Evolutionary conservation across 2,113 vertebrate genomes (phyloP).

Genomic region (Clarias macrocephalus): DNA sequence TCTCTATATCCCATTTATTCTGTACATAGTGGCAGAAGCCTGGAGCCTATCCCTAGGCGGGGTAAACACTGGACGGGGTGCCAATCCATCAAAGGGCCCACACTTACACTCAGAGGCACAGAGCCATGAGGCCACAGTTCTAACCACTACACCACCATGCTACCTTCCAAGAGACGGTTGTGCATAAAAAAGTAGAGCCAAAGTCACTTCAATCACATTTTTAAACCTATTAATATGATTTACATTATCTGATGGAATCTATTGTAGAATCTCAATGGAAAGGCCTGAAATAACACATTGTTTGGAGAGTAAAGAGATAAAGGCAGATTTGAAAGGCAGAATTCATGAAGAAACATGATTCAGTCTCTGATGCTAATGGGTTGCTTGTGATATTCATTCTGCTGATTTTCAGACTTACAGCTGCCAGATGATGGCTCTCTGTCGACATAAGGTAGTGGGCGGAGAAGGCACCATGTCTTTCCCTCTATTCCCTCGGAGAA

Average conservation of each 20-base stretch:
- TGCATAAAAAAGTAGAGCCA: not conserved
- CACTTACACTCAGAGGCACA: too few species aligned
- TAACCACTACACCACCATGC: not conserved
- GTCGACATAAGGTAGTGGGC: conserved; percentile 29
- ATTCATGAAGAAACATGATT: not conserved
- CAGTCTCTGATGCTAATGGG: conserved; percentile 17
- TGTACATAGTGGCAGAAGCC: too few species aligned
- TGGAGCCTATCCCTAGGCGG: too few species aligned
- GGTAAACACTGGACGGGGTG: too few species aligned
- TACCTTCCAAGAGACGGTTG: too few species aligned
- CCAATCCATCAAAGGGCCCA: too few species aligned
- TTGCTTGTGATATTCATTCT: not conserved
- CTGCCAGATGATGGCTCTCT: conserved; percentile 25
- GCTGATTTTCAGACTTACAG: not conserved
- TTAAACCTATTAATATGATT: not conserved
- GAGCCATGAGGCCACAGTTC: too few species aligned
- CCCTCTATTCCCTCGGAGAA: conserved; percentile 2
- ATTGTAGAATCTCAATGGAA: not conserved
- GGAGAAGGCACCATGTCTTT: conserved; percentile 18
- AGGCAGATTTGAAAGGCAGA: not conserved
- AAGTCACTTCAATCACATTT: not conserved
- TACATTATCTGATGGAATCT: not conserved
- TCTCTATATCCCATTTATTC: too few species aligned
- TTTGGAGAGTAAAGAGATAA: not conserved
- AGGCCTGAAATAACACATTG: not conserved